phyloP scores from a whole-genome alignment of 2,113 vertebrate genomes.

The Vidua macroura region DNA sequence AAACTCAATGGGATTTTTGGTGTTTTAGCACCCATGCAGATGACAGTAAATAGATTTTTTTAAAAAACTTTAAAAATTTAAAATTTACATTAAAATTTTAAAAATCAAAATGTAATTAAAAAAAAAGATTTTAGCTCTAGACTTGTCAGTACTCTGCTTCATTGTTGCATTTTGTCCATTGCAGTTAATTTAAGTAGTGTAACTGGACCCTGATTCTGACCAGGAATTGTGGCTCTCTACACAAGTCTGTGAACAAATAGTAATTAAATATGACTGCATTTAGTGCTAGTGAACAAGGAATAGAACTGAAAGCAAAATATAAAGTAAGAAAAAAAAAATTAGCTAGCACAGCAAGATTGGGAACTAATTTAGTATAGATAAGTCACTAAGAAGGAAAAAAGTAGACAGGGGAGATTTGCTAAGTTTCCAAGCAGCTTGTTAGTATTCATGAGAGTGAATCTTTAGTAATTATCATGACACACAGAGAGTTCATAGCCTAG shows the following conservation, averaged over 20 bases:
- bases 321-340: not conserved
- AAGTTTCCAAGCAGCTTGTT: conserved; percentile 4
- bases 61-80: not conserved
- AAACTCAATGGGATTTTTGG: not conserved
- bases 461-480: conserved; percentile 55
- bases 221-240: not conserved
- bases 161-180: not conserved
- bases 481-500: conserved; percentile 46
- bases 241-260: not conserved
- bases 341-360: not conserved
- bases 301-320: not conserved
- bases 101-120: not conserved
- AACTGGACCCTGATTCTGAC: not conserved
- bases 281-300: not conserved
- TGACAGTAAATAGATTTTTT: not conserved
- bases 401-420: not conserved
- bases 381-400: conserved; percentile 29
- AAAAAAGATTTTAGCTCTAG: not conserved
- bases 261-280: not conserved
- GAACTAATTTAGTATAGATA: not conserved
- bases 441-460: conserved; percentile 52
- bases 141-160: not conserved
- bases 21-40: not conserved
- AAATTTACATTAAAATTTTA: not conserved
- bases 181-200: not conserved